A percentile compares a stretch with the other conserved stretches of the same genome.
Evolutionary conservation across 2,797 vertebrate species (phyloP).

Genomic region (Siniperca undulata): DNA sequence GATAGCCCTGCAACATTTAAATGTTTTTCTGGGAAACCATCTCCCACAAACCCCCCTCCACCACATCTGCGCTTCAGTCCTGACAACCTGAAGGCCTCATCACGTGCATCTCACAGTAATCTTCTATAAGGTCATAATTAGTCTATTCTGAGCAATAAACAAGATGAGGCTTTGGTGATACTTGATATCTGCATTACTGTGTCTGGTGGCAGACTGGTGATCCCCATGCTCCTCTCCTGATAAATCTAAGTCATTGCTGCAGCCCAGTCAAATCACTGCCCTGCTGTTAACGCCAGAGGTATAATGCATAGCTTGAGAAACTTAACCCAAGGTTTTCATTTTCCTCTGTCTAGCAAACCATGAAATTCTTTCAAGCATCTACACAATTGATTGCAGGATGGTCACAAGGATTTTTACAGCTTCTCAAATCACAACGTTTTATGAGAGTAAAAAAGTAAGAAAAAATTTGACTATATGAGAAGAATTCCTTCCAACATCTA

Average conservation of each 20-base stretch:
- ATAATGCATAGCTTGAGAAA: slow-evolving; percentile 75
- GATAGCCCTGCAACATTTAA: slow-evolving; percentile 44
- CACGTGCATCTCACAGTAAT: slow-evolving; percentile 33
- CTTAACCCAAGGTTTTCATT: slow-evolving; percentile 65
- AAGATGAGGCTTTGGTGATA: slow-evolving; percentile 32
- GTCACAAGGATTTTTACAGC: slow-evolving; percentile 27
- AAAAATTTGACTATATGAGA: background rate
- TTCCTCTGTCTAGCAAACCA: slow-evolving; percentile 54
- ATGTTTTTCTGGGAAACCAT: slow-evolving; percentile 51
- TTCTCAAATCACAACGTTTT: slow-evolving; percentile 48
- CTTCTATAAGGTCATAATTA: slow-evolving; percentile 57
- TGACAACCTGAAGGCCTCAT: slow-evolving; percentile 51
- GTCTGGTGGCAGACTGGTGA: slow-evolving; percentile 45
- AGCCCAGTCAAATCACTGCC: slow-evolving; percentile 61
- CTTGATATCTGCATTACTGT: slow-evolving; percentile 37
- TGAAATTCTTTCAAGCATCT: slow-evolving; percentile 53
- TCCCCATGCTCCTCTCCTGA: slow-evolving; percentile 44
- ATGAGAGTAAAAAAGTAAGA: slow-evolving; percentile 3
- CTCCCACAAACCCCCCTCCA: slow-evolving; percentile 41
- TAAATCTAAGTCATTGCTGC: slow-evolving; percentile 46
- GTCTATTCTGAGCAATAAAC: slow-evolving; percentile 43
- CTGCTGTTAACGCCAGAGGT: slow-evolving; percentile 59
- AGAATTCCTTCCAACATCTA: background rate
- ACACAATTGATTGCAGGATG: slow-evolving; percentile 53
- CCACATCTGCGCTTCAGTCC: slow-evolving; percentile 16